phyloP scores from a whole-genome alignment of 1,140 invertebrate genomes.

The Drosophila triauraria region DNA sequence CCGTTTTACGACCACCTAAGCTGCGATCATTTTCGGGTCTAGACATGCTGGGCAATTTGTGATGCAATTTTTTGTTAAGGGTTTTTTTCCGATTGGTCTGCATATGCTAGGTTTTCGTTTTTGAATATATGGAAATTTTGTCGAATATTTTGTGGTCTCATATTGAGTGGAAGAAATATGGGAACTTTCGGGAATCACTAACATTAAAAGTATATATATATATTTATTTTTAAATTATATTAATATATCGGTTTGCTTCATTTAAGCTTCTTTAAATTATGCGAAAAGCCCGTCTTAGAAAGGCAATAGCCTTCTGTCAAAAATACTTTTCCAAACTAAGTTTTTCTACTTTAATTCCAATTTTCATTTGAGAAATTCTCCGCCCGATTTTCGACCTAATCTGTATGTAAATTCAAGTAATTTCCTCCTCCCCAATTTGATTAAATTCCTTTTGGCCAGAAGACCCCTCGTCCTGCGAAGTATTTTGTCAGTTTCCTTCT shows the following conservation, averaged over 20 bases:
- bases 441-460: slow-evolving; percentile 49
- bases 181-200: background rate
- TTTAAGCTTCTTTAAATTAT: background rate
- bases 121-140: slow-evolving; percentile 3
- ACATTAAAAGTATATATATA: too few relatives aligned
- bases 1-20: slow-evolving; percentile 59
- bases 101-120: slow-evolving; percentile 30
- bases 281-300: too few relatives aligned
- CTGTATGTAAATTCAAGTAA: slow-evolving; percentile 58
- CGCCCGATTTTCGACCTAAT: slow-evolving; percentile 27
- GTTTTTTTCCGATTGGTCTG: slow-evolving; percentile 11
- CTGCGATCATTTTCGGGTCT: slow-evolving; percentile 34
- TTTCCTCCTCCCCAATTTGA: slow-evolving; percentile 48
- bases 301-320: background rate
- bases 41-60: slow-evolving; percentile 38
- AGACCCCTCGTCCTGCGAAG: slow-evolving; percentile 21
- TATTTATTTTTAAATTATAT: too few relatives aligned
- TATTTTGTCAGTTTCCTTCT: slow-evolving; percentile 50
- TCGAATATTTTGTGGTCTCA: slow-evolving; percentile 11
- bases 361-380: slow-evolving; percentile 32
- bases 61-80: slow-evolving; percentile 20
- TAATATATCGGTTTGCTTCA: too few relatives aligned
- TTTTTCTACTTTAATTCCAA: slow-evolving; percentile 8
- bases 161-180: background rate
- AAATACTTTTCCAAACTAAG: background rate